phyloP scores from a whole-genome alignment of 2,113 vertebrate genomes.

The Ictalurus furcatus region DNA sequence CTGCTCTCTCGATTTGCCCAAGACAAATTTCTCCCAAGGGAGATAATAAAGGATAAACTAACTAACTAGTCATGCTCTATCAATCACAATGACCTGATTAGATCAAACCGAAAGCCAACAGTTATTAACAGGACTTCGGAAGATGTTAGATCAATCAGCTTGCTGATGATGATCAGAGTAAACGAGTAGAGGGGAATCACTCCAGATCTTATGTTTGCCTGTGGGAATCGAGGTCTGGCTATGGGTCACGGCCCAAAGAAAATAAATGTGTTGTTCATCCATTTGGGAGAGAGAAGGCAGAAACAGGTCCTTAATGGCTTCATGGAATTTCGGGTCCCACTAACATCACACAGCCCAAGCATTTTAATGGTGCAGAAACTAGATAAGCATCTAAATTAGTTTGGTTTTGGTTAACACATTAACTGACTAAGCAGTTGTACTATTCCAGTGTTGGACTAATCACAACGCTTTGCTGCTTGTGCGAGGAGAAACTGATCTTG shows the following conservation, averaged over 20 bases:
- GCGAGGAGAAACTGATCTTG: background rate
- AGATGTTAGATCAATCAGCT: constrained; percentile 22
- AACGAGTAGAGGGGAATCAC: background rate
- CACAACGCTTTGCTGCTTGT: background rate
- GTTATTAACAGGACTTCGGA: background rate
- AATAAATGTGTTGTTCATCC: constrained; percentile 13
- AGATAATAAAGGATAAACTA: too few species aligned
- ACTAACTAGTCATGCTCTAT: background rate
- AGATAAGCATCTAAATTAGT: constrained; percentile 21
- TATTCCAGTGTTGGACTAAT: background rate
- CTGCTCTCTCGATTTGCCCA: too few species aligned
- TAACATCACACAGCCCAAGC: background rate
- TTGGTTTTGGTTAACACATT: constrained; percentile 15
- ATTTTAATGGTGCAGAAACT: background rate
- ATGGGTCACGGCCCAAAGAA: constrained; percentile 35
- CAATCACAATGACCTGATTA: constrained; percentile 22
- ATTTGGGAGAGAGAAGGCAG: background rate
- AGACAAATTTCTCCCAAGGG: too few species aligned
- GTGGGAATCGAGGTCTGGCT: constrained; percentile 30
- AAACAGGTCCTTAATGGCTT: constrained; percentile 8
- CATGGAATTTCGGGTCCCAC: constrained; percentile 15
- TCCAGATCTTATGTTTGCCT: background rate
- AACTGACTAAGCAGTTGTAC: background rate
- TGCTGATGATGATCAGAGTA: background rate
- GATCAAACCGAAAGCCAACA: constrained; percentile 11